Percentiles rank a stretch among this genome's conserved stretches.
Conservation (phyloP, 2,113 vertebrate genomes). For the Pycnonotus jocosus region DNA sequence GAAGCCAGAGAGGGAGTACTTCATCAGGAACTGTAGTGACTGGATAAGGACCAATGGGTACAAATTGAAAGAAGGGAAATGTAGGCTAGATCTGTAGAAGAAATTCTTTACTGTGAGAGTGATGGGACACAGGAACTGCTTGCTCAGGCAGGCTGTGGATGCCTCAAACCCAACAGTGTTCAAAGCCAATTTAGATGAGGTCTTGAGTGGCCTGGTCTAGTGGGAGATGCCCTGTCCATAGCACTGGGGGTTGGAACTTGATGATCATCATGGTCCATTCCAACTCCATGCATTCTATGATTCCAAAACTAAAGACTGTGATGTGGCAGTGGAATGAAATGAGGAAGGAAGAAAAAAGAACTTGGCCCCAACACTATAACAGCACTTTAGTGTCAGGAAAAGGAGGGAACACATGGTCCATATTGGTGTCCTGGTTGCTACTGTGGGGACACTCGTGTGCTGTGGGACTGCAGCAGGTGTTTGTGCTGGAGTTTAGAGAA, state of each 20-base stretch:
- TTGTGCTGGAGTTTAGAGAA: not conserved
- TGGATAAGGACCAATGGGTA: not conserved
- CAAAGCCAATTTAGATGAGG: not conserved
- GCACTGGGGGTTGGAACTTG: not conserved
- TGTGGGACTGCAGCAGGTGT: not conserved
- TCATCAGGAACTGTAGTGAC: not conserved
- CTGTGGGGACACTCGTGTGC: rapidly evolving
- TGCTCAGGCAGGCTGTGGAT: not conserved
- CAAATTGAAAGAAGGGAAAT: not conserved
- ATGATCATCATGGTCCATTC: too few species aligned
- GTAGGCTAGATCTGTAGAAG: not conserved
- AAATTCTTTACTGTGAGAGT: not conserved
- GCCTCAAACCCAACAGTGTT: not conserved
- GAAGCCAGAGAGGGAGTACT: not conserved
- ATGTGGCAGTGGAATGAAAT: not conserved
- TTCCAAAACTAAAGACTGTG: not conserved
- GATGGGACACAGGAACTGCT: not conserved
- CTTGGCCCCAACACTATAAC: rapidly evolving
- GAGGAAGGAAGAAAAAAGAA: not conserved
- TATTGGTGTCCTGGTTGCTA: rapidly evolving
- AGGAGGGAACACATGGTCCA: rapidly evolving
- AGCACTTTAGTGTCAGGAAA: not conserved
- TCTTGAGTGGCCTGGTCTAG: not conserved
- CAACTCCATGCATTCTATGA: not conserved
- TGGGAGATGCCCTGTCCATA: not conserved